Conservation (phyloP, 2,888 invertebrate species). For the Microctonus aethiopoides region DNA sequence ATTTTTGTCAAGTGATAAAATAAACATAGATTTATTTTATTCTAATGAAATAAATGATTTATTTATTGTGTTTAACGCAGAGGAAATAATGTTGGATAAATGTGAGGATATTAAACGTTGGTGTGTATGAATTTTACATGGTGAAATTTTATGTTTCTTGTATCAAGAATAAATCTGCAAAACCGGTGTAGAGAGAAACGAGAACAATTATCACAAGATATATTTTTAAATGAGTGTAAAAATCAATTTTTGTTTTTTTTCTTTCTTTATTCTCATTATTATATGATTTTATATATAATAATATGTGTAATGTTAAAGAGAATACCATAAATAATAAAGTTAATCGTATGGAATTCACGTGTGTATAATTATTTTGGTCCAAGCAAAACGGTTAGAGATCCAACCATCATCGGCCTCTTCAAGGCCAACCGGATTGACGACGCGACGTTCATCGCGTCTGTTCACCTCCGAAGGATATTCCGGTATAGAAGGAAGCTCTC, state of each 20-base stretch:
- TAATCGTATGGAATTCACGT: not conserved
- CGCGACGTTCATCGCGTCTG: constrained; percentile 22
- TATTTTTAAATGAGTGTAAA: not conserved
- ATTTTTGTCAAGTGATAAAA: not conserved
- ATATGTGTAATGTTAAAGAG: not conserved
- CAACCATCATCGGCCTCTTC: constrained; percentile 31
- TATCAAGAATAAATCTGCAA: not conserved
- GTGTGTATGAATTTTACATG: not conserved
- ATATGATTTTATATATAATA: not conserved
- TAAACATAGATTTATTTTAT: not conserved
- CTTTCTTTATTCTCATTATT: not conserved
- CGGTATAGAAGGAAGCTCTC: constrained; percentile 10
- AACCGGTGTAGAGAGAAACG: constrained; percentile 5
- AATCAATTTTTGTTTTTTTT: not conserved
- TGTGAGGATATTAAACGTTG: not conserved
- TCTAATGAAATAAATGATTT: not conserved
- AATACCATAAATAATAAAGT: not conserved
- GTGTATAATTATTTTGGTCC: not conserved
- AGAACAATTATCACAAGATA: not conserved
- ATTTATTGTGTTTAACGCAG: not conserved
- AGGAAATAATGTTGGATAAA: not conserved
- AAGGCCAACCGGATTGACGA: constrained; percentile 38
- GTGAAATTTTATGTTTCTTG: not conserved
- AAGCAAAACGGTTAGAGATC: not conserved
- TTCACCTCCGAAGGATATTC: constrained; percentile 29